phyloP scores from a whole-genome alignment of 23 tunicate genomes.

The Trididemnum clinides region DNA sequence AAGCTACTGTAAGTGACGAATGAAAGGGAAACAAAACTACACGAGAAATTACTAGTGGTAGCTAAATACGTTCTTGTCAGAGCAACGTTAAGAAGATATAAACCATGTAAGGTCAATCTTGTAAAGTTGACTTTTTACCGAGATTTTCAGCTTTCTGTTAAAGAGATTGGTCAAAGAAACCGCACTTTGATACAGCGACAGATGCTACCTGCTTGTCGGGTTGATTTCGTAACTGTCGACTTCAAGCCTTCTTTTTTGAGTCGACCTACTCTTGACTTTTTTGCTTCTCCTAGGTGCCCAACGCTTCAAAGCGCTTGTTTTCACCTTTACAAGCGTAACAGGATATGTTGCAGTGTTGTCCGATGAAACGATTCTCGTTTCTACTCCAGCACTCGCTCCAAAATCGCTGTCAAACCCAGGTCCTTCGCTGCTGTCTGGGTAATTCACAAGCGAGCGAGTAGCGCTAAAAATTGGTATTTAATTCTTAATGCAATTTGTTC shows the following conservation, averaged over 20 bases:
- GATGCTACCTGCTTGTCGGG: neutral
- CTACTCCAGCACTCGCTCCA: constrained; percentile 93
- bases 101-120: too few relatives aligned
- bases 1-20: too few relatives aligned
- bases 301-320: neutral
- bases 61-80: too few relatives aligned
- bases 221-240: neutral
- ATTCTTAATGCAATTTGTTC: too few relatives aligned
- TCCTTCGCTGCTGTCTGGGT: constrained; percentile 49
- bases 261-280: neutral
- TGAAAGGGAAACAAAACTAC: too few relatives aligned
- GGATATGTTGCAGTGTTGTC: constrained; percentile 51
- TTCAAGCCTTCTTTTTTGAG: neutral
- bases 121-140: too few relatives aligned
- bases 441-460: neutral
- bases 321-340: neutral
- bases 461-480: neutral
- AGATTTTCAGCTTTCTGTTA: too few relatives aligned
- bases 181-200: too few relatives aligned
- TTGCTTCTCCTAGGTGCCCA: neutral
- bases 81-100: too few relatives aligned
- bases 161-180: too few relatives aligned
- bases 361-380: constrained; percentile 85
- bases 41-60: too few relatives aligned
- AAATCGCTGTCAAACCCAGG: constrained; percentile 94